phyloP scores from a whole-genome alignment of 2,113 vertebrate genomes.

The Pungitius pungitius region DNA sequence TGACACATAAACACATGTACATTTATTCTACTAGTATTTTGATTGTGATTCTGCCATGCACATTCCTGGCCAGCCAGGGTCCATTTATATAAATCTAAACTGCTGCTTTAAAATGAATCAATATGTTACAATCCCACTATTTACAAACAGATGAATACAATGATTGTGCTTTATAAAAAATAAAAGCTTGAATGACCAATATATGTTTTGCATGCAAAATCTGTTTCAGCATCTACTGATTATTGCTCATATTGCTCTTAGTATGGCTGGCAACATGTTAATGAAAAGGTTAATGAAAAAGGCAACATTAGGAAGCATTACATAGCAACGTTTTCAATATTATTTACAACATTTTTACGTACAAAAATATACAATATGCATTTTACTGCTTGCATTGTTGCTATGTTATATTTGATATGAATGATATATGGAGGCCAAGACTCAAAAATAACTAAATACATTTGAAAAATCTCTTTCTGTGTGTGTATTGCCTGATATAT shows the following conservation, averaged over 20 bases:
- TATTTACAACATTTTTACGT: conserved; percentile 68
- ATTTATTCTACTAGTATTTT: conserved; percentile 43
- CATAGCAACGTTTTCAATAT: conserved; percentile 20
- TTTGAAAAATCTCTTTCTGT: background rate
- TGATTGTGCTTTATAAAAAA: conserved; percentile 11
- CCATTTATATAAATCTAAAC: conserved; percentile 67
- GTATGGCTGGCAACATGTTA: background rate
- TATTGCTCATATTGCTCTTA: background rate
- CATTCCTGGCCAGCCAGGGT: conserved; percentile 92
- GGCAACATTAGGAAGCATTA: conserved; percentile 33
- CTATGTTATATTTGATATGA: background rate
- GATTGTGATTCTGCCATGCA: conserved; percentile 55
- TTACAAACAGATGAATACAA: conserved; percentile 66
- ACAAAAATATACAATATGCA: conserved; percentile 65
- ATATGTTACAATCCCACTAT: conserved; percentile 65
- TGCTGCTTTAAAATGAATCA: conserved; percentile 46
- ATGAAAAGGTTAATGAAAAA: conserved; percentile 24
- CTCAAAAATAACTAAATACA: background rate
- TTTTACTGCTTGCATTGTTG: conserved; percentile 24
- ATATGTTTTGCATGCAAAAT: conserved; percentile 33
- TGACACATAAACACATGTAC: conserved; percentile 37
- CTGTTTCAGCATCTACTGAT: conserved; percentile 2
- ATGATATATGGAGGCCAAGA: background rate
- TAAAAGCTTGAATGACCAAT: conserved; percentile 17
- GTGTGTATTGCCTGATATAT: background rate